These are phyloP conservation scores for Tyto alba DNA, from an alignment of 2,113 vertebrate genomes.

Conservation along the genomic window DNA sequence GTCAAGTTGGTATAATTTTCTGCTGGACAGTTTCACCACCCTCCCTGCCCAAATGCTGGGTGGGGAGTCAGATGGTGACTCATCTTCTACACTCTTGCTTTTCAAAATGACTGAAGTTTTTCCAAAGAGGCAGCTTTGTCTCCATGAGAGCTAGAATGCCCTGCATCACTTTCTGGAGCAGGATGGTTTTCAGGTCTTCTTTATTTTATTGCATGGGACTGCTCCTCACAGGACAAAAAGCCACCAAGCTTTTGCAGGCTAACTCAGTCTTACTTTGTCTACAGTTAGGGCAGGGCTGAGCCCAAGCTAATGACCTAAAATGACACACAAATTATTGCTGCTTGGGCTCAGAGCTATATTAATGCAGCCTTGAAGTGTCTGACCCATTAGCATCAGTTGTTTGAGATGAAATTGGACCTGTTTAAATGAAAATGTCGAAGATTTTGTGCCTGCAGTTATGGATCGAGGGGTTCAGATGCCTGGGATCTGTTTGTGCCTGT, in stretches of 20 bases:
- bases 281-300: neutral
- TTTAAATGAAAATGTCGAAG: neutral
- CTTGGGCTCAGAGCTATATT: neutral
- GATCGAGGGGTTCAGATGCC: neutral
- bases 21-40: neutral
- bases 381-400: neutral
- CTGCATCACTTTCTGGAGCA: neutral
- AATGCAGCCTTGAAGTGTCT: neutral
- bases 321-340: neutral
- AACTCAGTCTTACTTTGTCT: neutral
- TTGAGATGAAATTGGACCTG: neutral
- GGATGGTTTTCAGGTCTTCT: neutral
- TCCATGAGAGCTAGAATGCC: neutral
- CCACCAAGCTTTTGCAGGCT: neutral
- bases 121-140: neutral
- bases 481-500: conserved; percentile 15
- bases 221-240: neutral
- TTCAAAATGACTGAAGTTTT: neutral
- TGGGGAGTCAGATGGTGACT: neutral
- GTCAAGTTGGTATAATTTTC: neutral
- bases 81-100: neutral
- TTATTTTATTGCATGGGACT: neutral
- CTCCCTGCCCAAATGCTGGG: neutral
- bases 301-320: neutral
- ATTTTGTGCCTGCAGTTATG: neutral